Base-by-base conservation (phyloP, 2,113 vertebrate genomes). In the Psittacula cyanocephala region DNA sequence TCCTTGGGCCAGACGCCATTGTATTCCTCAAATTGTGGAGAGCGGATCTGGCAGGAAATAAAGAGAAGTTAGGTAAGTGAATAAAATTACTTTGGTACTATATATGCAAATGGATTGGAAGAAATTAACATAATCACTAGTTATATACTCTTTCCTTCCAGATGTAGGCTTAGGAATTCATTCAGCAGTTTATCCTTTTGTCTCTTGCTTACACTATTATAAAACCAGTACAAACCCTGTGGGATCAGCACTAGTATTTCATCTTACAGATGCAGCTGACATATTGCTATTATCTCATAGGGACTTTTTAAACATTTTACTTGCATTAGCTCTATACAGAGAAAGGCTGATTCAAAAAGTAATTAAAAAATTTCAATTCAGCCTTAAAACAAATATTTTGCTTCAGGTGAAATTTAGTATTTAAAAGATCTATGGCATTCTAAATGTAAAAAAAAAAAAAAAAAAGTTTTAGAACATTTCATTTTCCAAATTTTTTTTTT, bases 1-100 rank as follows among this genome's bases (percentile, higher is more conserved):
- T 97, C 97, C 69, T 43, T 97, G 39, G 98, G 98, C 97, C 98
- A 98, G 88, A 98, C 81, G 37, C 98, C 98, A 86, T 97, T 98
- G 92, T 97, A 98, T 74, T 99, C 97, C 67, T 97, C 97, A 0
- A 98, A 37, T 18, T 98, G 94, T 8, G 97, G 94, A 41, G 98
- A 95, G 6, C 43, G 74, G 77, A 98, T 91, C 98, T 99, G 84
- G 55, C 60, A 87, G 17, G 81, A 94, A 86, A 81, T 86, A 43
- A 59, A 78, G 62, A 41, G 35, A 33, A 86, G 6, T 19, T 13
- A 49, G 4, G 47, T 19, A 5, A 2, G 18, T 67, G 49, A 91
- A 75, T 53, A 62, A 86, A 93, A 86, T 37, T 25, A n/a, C 37
- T 76, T 64, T 39, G 27, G 16, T 46, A 46, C 14, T 79, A 65